Conservation (phyloP, 1,140 invertebrate species). For the Trypoxylus dichotomus region DNA sequence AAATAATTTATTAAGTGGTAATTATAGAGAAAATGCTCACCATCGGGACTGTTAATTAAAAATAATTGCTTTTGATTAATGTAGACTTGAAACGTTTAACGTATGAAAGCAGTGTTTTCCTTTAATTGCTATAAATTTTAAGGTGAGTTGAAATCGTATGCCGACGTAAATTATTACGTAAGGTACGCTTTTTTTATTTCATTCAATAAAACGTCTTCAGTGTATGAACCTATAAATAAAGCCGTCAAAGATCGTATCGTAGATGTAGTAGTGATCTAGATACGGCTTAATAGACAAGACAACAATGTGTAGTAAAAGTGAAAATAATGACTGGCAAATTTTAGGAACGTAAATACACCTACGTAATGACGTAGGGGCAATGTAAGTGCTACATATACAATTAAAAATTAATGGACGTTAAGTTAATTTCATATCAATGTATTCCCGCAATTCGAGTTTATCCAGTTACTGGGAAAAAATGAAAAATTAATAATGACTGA, state of each 20-base stretch:
- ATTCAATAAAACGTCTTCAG: not conserved
- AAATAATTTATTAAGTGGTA: constrained; percentile 9
- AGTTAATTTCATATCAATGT: not conserved
- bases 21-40: constrained; percentile 3
- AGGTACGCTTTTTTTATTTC: not conserved
- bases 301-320: constrained; percentile 22
- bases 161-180: too few relatives aligned
- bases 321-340: constrained; percentile 25
- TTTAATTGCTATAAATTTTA: not conserved
- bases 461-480: too few relatives aligned
- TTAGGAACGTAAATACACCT: constrained; percentile 22
- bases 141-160: not conserved
- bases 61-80: constrained; percentile 1
- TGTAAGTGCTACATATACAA: constrained; percentile 5
- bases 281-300: constrained; percentile 4
- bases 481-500: too few relatives aligned
- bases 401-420: not conserved
- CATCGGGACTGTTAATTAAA: not conserved
- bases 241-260: constrained; percentile 1
- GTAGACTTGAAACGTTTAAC: not conserved
- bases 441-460: not conserved
- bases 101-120: not conserved
- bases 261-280: not conserved
- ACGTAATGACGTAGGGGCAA: constrained; percentile 5
- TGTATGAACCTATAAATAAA: not conserved